Base-by-base conservation (phyloP, 2,888 invertebrate genomes). In the Apoderus coryli region DNA sequence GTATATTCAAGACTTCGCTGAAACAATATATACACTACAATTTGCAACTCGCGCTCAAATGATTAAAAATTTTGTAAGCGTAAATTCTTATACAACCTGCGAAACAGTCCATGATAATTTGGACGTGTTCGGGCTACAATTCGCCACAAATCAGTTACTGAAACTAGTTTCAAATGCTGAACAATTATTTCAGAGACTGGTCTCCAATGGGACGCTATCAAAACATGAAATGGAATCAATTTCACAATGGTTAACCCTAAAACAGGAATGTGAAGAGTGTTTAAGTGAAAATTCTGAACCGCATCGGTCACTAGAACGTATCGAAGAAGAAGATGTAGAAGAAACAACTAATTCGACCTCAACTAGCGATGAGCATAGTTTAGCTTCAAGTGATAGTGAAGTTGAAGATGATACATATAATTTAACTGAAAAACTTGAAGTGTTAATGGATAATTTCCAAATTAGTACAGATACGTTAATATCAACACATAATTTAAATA, bases 201-300 rank as follows among this genome's bases (percentile, higher is more conserved):
- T 81, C 27, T 65, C 69, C 10, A 76, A 71, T 22, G 76, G 76
- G 46, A 64, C 69, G n/a, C 52, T 85, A 32, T 68, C 73, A 7
- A 75, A 76, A 31, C 60, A 68, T 35, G 80, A 82, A 50, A 68
- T 76, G 40, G 78, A 77, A 47, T 80, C 80, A 57, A 73, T 76
- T 25, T 70, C 79, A 48, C 77, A 81, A 43, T 86, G 86, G 86
- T 59, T 86, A 10, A 81, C 78, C 46, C 60, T 84, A 37, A 85
- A 85, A 49, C 82, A 84, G 43, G 86, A 86, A 56, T 85, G 82
- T 56, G 82, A 85, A 54, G 84, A 85, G 49, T 84, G 84, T 50
- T 64, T 79, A 26, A 70, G 69, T 27, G 63, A 63, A 32, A 55
- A 56, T 7, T 65, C 65, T n/a, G 65, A 63, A 42, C 57, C 59